Conservation (phyloP, 2,797 vertebrate species). For the Arrhamphus sclerolepis region DNA sequence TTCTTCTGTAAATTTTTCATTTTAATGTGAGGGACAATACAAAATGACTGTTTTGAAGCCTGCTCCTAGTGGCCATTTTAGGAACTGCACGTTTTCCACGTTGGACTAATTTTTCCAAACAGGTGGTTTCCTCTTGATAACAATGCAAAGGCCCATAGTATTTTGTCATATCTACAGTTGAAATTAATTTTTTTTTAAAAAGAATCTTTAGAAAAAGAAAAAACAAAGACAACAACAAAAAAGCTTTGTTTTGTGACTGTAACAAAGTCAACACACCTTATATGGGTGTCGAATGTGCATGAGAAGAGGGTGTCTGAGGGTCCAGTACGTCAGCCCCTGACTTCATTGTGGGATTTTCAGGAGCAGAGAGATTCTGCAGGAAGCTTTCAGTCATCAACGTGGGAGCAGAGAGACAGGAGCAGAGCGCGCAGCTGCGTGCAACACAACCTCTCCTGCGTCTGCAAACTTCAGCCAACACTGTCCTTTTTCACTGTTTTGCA, state of each 20-base stretch:
- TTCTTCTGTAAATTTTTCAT: too few species aligned
- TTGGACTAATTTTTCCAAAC: too few species aligned
- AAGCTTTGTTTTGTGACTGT: background rate
- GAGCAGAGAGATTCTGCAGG: constrained; percentile 35
- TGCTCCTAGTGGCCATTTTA: too few species aligned
- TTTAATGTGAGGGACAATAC: too few species aligned
- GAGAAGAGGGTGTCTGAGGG: constrained; percentile 1
- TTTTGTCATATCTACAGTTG: too few species aligned
- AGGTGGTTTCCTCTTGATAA: too few species aligned
- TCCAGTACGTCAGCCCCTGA: constrained; percentile 33
- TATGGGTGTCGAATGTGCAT: background rate
- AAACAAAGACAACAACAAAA: background rate
- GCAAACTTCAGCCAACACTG: constrained; percentile 45
- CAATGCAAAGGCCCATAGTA: too few species aligned
- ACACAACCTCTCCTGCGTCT: constrained; percentile 34
- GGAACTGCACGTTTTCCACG: too few species aligned
- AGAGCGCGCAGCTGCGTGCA: constrained; percentile 41
- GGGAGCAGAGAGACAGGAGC: constrained; percentile 36
- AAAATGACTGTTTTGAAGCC: too few species aligned
- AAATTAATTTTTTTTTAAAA: too few species aligned
- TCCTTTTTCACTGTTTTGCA: background rate
- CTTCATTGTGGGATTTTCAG: constrained; percentile 24
- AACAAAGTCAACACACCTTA: too few species aligned
- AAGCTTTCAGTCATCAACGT: constrained; percentile 48
- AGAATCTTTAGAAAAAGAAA: too few species aligned